Percentiles rank a stretch among this genome's conserved stretches.
phyloP scores from a whole-genome alignment of 2,113 vertebrate genomes.

The Patagioenas fasciata region DNA sequence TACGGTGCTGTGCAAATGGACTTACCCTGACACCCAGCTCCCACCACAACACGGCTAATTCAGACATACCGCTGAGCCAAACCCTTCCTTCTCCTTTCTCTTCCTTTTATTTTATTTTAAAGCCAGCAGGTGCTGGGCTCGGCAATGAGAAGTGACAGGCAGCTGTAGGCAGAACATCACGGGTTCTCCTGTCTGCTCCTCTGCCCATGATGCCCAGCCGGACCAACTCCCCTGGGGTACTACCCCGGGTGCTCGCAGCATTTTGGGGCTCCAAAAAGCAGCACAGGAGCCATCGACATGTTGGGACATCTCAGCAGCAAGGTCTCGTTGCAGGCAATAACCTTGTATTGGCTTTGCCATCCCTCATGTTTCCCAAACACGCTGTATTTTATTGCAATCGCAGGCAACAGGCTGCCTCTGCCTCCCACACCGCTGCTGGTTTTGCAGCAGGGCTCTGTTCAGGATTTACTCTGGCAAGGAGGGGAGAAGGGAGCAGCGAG shows the following conservation, averaged over 20 bases:
- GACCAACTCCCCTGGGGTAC: neutral
- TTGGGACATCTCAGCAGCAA: accelerated
- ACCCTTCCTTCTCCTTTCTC: neutral
- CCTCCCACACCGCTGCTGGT: constrained; percentile 34
- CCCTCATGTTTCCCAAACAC: neutral
- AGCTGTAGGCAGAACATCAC: neutral
- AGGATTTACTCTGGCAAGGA: neutral
- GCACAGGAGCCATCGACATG: accelerated
- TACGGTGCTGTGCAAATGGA: neutral
- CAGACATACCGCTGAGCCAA: neutral
- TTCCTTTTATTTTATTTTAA: constrained; percentile 5
- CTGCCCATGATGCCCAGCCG: accelerated
- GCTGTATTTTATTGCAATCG: neutral
- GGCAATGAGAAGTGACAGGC: neutral
- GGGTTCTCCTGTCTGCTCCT: neutral
- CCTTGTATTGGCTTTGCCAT: neutral
- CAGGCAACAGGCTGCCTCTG: neutral
- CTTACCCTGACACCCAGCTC: constrained; percentile 52
- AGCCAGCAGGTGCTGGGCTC: neutral
- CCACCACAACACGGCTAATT: constrained; percentile 66
- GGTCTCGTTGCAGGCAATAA: accelerated
- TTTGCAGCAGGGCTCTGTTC: neutral
- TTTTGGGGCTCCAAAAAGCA: neutral
- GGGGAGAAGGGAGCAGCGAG: neutral
- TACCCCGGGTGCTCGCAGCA: accelerated